A percentile compares a stretch with the other conserved stretches of the same genome.
phyloP scores from a whole-genome alignment of 2,888 invertebrate species.

The Eristalinus aeneus region DNA sequence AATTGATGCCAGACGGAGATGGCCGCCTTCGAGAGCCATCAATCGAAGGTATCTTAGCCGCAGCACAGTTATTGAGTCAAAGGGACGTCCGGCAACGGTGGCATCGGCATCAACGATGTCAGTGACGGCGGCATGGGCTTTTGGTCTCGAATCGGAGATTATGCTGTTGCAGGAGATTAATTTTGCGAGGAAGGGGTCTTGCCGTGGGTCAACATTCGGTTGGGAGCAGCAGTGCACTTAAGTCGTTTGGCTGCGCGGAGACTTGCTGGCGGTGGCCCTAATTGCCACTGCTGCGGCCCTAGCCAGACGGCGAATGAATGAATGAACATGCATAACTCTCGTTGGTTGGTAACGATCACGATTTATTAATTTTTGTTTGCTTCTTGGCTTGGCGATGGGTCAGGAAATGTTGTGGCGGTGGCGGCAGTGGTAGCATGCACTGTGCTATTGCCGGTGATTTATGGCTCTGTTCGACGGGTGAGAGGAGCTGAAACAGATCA shows the following conservation, averaged over 20 bases:
- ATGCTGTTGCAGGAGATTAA: constrained; percentile 55
- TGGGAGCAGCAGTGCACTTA: constrained; percentile 52
- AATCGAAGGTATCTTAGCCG: not conserved
- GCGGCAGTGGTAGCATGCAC: constrained; percentile 4
- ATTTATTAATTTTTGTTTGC: constrained; percentile 62
- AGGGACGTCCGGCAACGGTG: constrained; percentile 23
- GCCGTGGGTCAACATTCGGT: constrained; percentile 62
- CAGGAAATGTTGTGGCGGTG: not conserved
- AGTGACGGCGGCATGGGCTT: not conserved
- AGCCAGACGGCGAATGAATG: constrained; percentile 40
- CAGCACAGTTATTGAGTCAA: too few relatives aligned
- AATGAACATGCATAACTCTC: constrained; percentile 57
- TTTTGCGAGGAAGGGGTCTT: constrained; percentile 67
- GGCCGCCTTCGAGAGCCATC: not conserved
- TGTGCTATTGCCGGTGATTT: constrained; percentile 37
- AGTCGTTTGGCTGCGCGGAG: constrained; percentile 53
- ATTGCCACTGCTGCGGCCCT: constrained; percentile 54
- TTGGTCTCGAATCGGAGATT: constrained; percentile 19
- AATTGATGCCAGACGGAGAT: not conserved
- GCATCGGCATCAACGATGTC: not conserved
- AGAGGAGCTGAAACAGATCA: constrained; percentile 17
- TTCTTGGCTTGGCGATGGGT: constrained; percentile 11
- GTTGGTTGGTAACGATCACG: constrained; percentile 62
- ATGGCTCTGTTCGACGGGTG: constrained; percentile 25
- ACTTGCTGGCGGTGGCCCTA: constrained; percentile 52